Conservation (phyloP, 2,888 invertebrate species). For the Sphaerophoria taeniata region DNA sequence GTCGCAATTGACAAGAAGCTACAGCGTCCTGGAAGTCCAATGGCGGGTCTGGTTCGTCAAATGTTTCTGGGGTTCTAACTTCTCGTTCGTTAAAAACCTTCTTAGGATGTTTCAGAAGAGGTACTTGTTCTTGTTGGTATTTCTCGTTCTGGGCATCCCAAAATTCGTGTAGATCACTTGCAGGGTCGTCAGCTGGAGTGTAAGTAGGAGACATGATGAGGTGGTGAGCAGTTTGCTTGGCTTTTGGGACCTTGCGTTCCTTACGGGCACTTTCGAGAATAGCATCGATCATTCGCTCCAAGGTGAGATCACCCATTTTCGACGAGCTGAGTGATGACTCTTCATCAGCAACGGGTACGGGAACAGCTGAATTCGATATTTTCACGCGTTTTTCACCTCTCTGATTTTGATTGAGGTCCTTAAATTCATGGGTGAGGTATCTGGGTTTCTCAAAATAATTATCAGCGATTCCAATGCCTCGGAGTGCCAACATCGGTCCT, state of each 20-base stretch:
- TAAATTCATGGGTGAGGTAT: constrained; percentile 77
- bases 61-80: constrained; percentile 78
- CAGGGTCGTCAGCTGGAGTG: constrained; percentile 82
- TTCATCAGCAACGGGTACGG: constrained; percentile 55
- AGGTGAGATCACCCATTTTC: constrained; percentile 81
- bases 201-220: constrained; percentile 79
- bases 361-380: constrained; percentile 33
- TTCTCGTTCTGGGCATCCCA: constrained; percentile 78
- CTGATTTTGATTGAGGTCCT: constrained; percentile 31
- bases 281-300: constrained; percentile 83
- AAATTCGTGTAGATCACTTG: constrained; percentile 82
- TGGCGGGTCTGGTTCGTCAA: constrained; percentile 40
- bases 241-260: constrained; percentile 76
- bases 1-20: constrained; percentile 76
- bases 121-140: constrained; percentile 72
- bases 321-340: constrained; percentile 79
- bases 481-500: constrained; percentile 80
- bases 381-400: constrained; percentile 51
- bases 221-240: constrained; percentile 62
- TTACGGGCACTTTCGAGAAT: constrained; percentile 82
- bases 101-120: constrained; percentile 7
- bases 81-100: constrained; percentile 79
- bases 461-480: constrained; percentile 81
- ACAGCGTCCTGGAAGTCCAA: constrained; percentile 58
- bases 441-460: constrained; percentile 82